These are phyloP conservation scores for Asobara japonica DNA, from an alignment of 1,140 invertebrate genomes.

Conservation along the genomic window DNA sequence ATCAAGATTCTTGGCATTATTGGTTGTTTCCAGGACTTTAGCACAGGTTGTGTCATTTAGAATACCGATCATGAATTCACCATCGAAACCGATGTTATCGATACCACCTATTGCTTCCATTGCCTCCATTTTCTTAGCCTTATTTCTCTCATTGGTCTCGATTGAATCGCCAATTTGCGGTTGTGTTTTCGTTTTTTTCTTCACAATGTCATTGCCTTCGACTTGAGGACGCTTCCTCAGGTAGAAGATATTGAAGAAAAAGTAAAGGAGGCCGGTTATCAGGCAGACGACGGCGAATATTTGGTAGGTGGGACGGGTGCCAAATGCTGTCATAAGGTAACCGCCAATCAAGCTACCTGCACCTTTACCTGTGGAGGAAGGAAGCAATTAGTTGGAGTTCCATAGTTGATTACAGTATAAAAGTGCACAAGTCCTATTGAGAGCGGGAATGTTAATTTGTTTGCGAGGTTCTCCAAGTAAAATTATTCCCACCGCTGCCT, in stretches of 20 bases:
- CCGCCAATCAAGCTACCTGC: conserved; percentile 81
- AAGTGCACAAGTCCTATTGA: too few species aligned
- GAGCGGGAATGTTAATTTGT: too few species aligned
- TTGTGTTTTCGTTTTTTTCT: conserved; percentile 62
- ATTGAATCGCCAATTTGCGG: conserved; percentile 45
- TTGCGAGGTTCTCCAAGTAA: too few species aligned
- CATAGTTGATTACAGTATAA: too few species aligned
- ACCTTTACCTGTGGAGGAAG: conserved; percentile 73
- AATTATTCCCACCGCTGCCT: too few species aligned
- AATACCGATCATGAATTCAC: conserved; percentile 29
- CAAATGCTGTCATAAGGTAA: conserved; percentile 78
- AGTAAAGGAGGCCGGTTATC: conserved; percentile 75
- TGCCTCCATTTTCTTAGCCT: conserved; percentile 23
- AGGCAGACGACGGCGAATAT: conserved; percentile 74
- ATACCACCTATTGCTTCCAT: conserved; percentile 1
- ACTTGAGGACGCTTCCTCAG: conserved; percentile 68
- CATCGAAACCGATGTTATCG: conserved; percentile 23
- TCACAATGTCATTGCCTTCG: conserved; percentile 67
- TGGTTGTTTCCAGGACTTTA: conserved; percentile 41
- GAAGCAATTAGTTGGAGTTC: too few species aligned
- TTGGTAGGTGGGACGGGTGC: conserved; percentile 78
- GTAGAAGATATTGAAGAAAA: conserved; percentile 75
- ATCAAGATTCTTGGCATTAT: conserved; percentile 54
- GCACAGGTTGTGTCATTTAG: background rate
- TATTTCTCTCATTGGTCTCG: conserved; percentile 18